Base-by-base conservation (phyloP, 2,888 invertebrate species). In the Tetranychus piercei region DNA sequence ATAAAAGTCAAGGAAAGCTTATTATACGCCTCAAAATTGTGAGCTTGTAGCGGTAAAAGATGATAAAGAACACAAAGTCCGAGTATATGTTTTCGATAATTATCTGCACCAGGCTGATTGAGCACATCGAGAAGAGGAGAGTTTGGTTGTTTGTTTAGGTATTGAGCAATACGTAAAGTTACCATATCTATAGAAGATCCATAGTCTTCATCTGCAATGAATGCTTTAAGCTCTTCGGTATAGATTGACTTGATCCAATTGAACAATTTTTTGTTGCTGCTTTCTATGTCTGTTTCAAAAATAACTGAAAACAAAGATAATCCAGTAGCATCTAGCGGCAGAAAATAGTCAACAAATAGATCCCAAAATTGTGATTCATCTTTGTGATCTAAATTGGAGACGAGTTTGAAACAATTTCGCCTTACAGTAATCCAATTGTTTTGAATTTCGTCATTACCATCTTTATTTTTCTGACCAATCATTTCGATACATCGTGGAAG, bases 291-390 rank as follows among this genome's bases (percentile, higher is more conserved):
- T 0, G 69, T 69, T 9, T 69, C 34, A 8, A 69, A 69, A 23
- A 69, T 69, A 22, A 69, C 34, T 11, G 69, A 69, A 22, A 69
- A 69, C 18, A 69, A 11, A 22, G 69, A 69, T 6, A 69, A 22
- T n/a, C 69, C 69, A 69, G 69, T 23, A 20, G 18, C 69, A 23
- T 69, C 69, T 11, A 69, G 9, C 11, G 71, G 71, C 43, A 71
- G 3, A n/a, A 71, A 44, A 43, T 71, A 71, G 34, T 43, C 44
- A 6, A 71, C 44, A 45, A 71, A 71, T n/a, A 71, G 44, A 18
- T 71, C 45, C 71, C 44, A 71, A 71, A 71, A 71, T 71, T 44
- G 71, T 43, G 44, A 20, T 44, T 71, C 71, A 8, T 71, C 71
- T 7, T n/a, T 44, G 18, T n/a, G 34, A 6, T 71, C 71, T 18